Evolutionary conservation across 2,888 invertebrate genomes (phyloP).

Genomic region (Nomada ferruginata): DNA sequence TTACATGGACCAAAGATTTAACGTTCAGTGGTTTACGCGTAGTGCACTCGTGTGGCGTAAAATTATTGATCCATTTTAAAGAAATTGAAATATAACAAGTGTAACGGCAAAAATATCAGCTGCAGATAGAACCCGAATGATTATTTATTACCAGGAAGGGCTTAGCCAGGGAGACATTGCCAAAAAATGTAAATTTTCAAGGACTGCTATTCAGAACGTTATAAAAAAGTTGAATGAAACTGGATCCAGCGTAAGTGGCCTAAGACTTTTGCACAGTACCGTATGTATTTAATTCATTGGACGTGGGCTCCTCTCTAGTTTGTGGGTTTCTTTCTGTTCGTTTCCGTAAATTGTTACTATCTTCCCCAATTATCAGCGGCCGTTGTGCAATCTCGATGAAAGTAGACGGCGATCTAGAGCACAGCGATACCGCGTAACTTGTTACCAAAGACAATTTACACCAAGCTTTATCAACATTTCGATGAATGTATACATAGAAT

Average conservation of each 20-base stretch:
- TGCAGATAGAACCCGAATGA: neutral
- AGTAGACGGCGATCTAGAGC: neutral
- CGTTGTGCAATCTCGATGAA: neutral
- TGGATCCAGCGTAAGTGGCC: neutral
- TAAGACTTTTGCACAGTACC: too few relatives aligned
- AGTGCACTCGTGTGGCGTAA: too few relatives aligned
- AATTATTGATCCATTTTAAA: neutral
- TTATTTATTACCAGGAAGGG: too few relatives aligned
- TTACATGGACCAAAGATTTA: neutral
- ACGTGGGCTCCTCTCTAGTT: too few relatives aligned
- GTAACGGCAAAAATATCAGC: too few relatives aligned
- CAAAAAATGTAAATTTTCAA: constrained; percentile 7
- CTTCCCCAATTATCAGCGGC: neutral
- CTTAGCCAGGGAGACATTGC: neutral
- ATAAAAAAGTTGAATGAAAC: constrained; percentile 2
- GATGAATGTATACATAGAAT: neutral
- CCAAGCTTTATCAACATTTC: neutral
- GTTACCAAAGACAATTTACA: neutral
- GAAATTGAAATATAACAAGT: neutral
- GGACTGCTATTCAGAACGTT: neutral
- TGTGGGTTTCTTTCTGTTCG: neutral
- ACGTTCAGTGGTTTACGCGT: neutral
- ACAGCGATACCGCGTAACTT: neutral
- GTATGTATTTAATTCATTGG: too few relatives aligned
- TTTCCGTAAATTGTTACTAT: constrained; percentile 6